phyloP scores from a whole-genome alignment of 2,797 vertebrate genomes.

The Myotis vivesi region DNA sequence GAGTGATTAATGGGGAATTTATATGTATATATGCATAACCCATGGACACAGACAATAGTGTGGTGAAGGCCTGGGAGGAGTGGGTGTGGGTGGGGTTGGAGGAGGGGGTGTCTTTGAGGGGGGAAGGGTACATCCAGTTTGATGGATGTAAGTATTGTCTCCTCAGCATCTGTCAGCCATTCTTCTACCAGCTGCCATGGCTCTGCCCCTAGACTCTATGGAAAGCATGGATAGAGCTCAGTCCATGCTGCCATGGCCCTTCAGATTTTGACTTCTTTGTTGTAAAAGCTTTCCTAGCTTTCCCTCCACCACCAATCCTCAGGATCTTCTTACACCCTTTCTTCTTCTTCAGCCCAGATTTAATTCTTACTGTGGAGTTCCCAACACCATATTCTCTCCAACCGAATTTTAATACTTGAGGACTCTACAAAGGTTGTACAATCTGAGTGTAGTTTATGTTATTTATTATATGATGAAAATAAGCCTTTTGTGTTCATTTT shows the following conservation, averaged over 20 bases:
- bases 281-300: neutral
- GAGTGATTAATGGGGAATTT: no score
- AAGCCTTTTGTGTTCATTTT: neutral
- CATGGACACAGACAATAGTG: no score
- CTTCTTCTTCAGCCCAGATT: neutral
- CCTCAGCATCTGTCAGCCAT: neutral
- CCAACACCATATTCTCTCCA: rapidly evolving
- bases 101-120: no score
- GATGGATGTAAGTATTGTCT: neutral
- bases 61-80: no score
- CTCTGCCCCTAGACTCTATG: neutral
- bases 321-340: neutral
- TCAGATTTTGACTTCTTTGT: neutral
- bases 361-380: neutral
- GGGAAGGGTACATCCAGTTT: no score
- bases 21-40: no score
- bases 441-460: neutral
- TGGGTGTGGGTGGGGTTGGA: no score
- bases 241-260: neutral
- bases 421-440: neutral
- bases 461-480: conserved; percentile 10
- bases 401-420: neutral
- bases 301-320: neutral
- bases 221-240: neutral
- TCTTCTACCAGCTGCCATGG: rapidly evolving